These are phyloP conservation scores for Scytalopus superciliaris DNA, from an alignment of 2,113 vertebrate genomes.

Conservation along the genomic window DNA sequence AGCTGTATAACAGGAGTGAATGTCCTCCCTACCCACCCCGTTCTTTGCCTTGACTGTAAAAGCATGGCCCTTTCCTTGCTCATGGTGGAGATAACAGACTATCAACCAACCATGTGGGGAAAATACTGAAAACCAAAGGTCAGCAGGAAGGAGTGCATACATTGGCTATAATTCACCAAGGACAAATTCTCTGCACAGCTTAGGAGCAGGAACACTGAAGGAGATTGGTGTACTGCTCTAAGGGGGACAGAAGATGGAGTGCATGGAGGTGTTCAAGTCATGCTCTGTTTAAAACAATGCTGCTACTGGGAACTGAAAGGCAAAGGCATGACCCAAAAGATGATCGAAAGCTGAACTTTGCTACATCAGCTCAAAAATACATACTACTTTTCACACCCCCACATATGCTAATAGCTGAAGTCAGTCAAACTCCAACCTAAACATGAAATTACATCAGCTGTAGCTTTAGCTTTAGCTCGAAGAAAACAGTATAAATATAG, in stretches of 20 bases:
- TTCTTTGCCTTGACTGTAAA: neutral
- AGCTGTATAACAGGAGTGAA: neutral
- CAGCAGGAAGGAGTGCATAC: neutral
- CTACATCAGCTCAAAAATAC: neutral
- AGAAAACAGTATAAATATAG: neutral
- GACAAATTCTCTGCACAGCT: neutral
- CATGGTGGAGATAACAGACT: neutral
- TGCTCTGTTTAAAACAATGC: neutral
- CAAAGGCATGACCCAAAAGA: neutral
- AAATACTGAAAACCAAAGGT: neutral
- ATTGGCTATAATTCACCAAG: neutral
- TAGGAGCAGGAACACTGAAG: neutral
- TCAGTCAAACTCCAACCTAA: neutral
- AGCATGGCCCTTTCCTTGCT: neutral
- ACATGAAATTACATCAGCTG: neutral
- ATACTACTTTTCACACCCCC: neutral
- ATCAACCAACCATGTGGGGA: neutral
- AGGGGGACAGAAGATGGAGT: neutral
- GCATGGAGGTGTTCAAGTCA: neutral
- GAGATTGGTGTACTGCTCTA: neutral
- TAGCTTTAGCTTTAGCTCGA: neutral
- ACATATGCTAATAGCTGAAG: neutral
- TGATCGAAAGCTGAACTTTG: neutral
- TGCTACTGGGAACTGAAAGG: neutral
- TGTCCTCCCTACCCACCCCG: accelerated